Base-by-base conservation (phyloP, 1,140 invertebrate species). In the Melipona quadrifasciata region DNA sequence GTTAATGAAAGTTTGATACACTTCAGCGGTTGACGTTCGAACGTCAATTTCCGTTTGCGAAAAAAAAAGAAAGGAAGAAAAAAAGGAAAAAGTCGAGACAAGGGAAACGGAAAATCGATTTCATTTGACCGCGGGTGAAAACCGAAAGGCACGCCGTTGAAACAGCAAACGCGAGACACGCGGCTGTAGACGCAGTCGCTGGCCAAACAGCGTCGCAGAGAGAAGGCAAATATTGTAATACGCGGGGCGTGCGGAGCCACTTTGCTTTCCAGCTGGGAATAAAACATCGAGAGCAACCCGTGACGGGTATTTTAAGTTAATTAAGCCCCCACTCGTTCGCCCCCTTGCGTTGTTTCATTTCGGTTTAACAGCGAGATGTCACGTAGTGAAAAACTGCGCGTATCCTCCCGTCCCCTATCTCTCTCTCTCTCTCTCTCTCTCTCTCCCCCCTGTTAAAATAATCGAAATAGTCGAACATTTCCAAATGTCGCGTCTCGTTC, bases 181-280 rank as follows among this genome's bases (percentile, higher is more conserved):
- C 61, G 53, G 58, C 51, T 55, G 67, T 72, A 73, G 67, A 80
- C 51, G 82, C 79, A 87, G 76, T 16, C 73, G 80, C 34, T 88
- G 82, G 55, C 73, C 73, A 87, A 87, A 81, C 47, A 88, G 24
- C 72, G 79, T 72, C 77, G 51, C 77, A 24, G 82, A 84, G 82
- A 84, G 77, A 74, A 53, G 47, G 70, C 71, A 88, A 88, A 88
- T 84, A 87, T 74, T 84, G 86, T 83, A 73, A 80, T 87, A 87
- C 76, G 70, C 55, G 34, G 67, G 80, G 47, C 39, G 39, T 71
- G 39, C 65, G 19, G 16, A 12, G 16, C 47, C 64, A 67, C 55
- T 87, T 87, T 61, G 74, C 73, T 81, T 87, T 72, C 12, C 71
- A 57, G 65, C 70, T 64, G 65, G 81, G 79, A 80, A 88, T 87